phyloP scores from a whole-genome alignment of 2,888 invertebrate species.

The Brachyptera putata region DNA sequence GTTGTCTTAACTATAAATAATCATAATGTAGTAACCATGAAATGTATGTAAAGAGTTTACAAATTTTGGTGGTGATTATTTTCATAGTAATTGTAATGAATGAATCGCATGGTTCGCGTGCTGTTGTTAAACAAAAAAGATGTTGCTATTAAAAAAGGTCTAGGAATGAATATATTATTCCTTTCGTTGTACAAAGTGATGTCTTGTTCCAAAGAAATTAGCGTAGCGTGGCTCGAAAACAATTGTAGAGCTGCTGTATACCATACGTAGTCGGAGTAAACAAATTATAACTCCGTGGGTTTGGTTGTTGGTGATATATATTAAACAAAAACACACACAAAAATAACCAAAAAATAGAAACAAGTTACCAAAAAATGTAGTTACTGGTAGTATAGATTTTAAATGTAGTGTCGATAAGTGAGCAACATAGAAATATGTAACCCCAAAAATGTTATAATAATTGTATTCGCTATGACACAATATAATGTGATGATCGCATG shows the following conservation, averaged over 20 bases:
- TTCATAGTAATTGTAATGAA: constrained; percentile 30
- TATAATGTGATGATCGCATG: neutral
- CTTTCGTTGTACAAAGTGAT: constrained; percentile 34
- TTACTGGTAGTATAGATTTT: constrained; percentile 33
- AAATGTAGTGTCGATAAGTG: constrained; percentile 32
- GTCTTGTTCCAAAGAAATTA: constrained; percentile 27
- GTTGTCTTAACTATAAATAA: constrained; percentile 29
- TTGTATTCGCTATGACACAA: constrained; percentile 29
- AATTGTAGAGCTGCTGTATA: neutral
- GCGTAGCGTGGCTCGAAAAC: neutral
- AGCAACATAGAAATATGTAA: constrained; percentile 29
- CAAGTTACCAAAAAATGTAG: constrained; percentile 30
- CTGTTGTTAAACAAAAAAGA: constrained; percentile 29
- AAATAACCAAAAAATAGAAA: constrained; percentile 32
- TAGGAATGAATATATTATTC: constrained; percentile 24
- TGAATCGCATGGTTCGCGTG: constrained; percentile 26
- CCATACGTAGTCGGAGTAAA: neutral
- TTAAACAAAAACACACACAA: constrained; percentile 20
- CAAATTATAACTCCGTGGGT: constrained; percentile 1
- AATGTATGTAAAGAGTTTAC: constrained; percentile 28
- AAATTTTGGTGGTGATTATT: constrained; percentile 33
- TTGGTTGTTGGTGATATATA: constrained; percentile 31
- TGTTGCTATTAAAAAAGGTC: neutral
- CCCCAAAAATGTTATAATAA: constrained; percentile 31
- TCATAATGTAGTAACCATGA: constrained; percentile 27